phyloP scores from a whole-genome alignment of 1,140 invertebrate species.

The Bombus huntii region DNA sequence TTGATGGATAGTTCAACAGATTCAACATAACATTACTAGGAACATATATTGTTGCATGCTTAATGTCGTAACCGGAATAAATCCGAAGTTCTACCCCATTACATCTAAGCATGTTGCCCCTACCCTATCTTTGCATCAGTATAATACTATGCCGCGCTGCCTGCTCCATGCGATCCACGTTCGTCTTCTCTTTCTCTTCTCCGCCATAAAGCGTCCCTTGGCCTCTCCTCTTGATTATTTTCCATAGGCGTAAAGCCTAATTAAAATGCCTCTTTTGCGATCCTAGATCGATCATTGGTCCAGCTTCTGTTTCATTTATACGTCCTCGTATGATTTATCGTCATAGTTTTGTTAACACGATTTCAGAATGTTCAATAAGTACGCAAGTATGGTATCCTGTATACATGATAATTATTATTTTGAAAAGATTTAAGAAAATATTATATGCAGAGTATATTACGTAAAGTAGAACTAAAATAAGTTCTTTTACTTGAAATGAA shows the following conservation, averaged over 20 bases:
- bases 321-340: neutral
- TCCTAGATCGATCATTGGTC: constrained; percentile 10
- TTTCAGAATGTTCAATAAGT: neutral
- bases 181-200: constrained; percentile 53
- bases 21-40: constrained; percentile 29
- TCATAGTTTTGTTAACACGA: neutral
- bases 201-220: constrained; percentile 69
- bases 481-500: neutral
- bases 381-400: neutral
- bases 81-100: constrained; percentile 77
- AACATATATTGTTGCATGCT: constrained; percentile 63
- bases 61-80: constrained; percentile 78
- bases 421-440: neutral
- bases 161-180: constrained; percentile 63
- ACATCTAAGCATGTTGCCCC: constrained; percentile 75
- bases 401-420: neutral
- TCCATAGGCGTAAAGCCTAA: constrained; percentile 70
- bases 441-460: too few species aligned
- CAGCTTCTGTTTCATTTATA: neutral
- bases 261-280: constrained; percentile 59
- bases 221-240: constrained; percentile 75
- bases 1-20: neutral
- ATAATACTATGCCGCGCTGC: constrained; percentile 69
- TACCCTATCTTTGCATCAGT: constrained; percentile 72
- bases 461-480: neutral